Percentiles rank a stretch among this genome's conserved stretches.
Conservation (phyloP, 2,888 invertebrate genomes). For the Alloscopus bannaensis region DNA sequence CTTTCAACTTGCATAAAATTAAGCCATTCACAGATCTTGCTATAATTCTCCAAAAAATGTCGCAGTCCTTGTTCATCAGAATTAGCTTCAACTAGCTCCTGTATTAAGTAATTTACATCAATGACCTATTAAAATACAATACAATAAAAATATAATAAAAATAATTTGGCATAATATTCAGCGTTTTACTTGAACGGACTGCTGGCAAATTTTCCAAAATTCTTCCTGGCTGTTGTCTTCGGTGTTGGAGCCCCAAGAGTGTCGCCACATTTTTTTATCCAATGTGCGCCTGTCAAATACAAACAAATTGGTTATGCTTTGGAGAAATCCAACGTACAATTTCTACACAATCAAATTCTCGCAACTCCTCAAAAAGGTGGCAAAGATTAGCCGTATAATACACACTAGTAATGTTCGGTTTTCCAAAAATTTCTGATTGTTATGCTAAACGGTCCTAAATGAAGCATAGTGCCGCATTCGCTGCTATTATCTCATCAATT, state of each 20-base stretch:
- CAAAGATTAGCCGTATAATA: neutral
- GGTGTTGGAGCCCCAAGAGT: constrained; percentile 71
- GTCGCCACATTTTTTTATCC: constrained; percentile 71
- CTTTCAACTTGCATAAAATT: constrained; percentile 69
- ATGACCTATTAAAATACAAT: neutral
- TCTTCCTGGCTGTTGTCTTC: constrained; percentile 68
- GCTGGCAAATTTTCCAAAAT: constrained; percentile 68
- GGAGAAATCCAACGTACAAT: neutral
- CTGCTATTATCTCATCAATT: no score
- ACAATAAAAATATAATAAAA: neutral
- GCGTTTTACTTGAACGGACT: constrained; percentile 69
- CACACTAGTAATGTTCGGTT: constrained; percentile 12
- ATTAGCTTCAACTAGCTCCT: constrained; percentile 64
- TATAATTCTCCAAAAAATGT: constrained; percentile 70
- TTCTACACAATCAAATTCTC: neutral
- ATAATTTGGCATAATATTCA: neutral
- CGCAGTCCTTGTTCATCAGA: constrained; percentile 66
- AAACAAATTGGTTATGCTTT: no score
- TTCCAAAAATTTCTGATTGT: constrained; percentile 7
- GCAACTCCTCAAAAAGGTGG: neutral
- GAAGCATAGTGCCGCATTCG: neutral
- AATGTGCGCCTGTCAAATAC: constrained; percentile 67
- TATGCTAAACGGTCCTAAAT: constrained; percentile 3
- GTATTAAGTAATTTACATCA: neutral
- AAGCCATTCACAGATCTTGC: constrained; percentile 69